Conservation (phyloP, 2,888 invertebrate species). For the Apodemia hepburni region DNA sequence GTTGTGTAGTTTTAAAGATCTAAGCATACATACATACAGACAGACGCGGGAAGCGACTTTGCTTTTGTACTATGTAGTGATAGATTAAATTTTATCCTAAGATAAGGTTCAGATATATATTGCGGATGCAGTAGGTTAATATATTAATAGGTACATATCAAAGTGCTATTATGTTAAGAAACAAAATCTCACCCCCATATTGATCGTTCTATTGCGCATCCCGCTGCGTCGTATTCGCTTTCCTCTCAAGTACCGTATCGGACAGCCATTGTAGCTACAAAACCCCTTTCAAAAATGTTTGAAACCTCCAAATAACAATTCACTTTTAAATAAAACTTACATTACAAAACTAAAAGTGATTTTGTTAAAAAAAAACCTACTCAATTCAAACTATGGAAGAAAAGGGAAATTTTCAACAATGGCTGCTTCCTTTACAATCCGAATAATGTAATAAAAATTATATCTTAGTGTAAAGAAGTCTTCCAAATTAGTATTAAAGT, state of each 20-base stretch:
- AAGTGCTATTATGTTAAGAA: slow-evolving; percentile 31
- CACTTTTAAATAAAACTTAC: not conserved
- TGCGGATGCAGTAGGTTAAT: not conserved
- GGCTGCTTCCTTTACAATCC: slow-evolving; percentile 44
- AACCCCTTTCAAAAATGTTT: slow-evolving; percentile 50
- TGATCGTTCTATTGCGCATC: slow-evolving; percentile 64
- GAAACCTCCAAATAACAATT: slow-evolving; percentile 37
- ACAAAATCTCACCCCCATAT: slow-evolving; percentile 43
- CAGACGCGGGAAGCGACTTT: too few relatives aligned
- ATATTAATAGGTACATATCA: slow-evolving; percentile 15
- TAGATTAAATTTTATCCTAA: too few relatives aligned
- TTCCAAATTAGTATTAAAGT: slow-evolving; percentile 54
- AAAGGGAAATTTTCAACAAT: slow-evolving; percentile 31
- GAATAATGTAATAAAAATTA: slow-evolving; percentile 41
- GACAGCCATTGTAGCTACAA: slow-evolving; percentile 55
- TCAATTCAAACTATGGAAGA: slow-evolving; percentile 33
- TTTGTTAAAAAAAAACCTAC: slow-evolving; percentile 30
- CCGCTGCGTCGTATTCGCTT: slow-evolving; percentile 42
- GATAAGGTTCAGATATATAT: too few relatives aligned
- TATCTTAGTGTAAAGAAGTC: slow-evolving; percentile 67
- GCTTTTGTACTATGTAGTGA: too few relatives aligned
- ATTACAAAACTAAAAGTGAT: not conserved
- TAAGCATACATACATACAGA: too few relatives aligned
- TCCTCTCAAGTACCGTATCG: slow-evolving; percentile 44
- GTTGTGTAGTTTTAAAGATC: too few relatives aligned